These are phyloP conservation scores for Coelopa pilipes DNA, from an alignment of 2,888 invertebrate genomes.

Conservation along the genomic window DNA sequence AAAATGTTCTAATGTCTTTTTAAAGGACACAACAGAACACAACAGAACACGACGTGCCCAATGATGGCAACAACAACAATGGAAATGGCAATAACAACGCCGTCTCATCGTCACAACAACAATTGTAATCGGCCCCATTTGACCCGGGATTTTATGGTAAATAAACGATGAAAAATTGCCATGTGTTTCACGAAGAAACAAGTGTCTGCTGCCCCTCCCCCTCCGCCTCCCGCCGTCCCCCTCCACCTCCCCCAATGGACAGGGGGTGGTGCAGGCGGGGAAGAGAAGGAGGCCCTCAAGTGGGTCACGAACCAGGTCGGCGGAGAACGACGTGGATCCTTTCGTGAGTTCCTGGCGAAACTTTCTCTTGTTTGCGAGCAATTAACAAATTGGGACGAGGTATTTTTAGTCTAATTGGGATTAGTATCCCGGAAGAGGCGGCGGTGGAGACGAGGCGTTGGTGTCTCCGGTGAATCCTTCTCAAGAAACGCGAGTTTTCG, in stretches of 20 bases:
- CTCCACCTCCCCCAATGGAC: too few relatives aligned
- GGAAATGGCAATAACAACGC: background rate
- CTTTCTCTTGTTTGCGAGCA: background rate
- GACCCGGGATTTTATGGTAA: slow-evolving; percentile 22
- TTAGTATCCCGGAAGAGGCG: background rate
- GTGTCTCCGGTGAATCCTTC: too few relatives aligned
- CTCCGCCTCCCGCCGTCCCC: too few relatives aligned
- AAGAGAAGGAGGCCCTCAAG: too few relatives aligned
- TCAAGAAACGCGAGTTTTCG: too few relatives aligned
- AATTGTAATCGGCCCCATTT: too few relatives aligned
- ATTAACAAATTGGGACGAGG: slow-evolving; percentile 1
- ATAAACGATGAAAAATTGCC: slow-evolving; percentile 41
- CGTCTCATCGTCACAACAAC: too few relatives aligned
- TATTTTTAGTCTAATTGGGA: slow-evolving; percentile 1
- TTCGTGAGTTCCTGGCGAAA: too few relatives aligned
- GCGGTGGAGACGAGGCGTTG: too few relatives aligned
- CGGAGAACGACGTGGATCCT: too few relatives aligned
- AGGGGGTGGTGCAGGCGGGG: too few relatives aligned
- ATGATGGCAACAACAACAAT: slow-evolving; percentile 5
- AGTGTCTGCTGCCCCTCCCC: background rate
- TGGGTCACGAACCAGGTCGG: too few relatives aligned
- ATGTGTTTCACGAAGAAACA: background rate
- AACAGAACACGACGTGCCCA: slow-evolving; percentile 38
- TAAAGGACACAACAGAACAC: slow-evolving; percentile 43
- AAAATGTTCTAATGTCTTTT: slow-evolving; percentile 49